Evolutionary conservation across 2,797 vertebrate species (phyloP).

Genomic region (Lateolabrax maculatus): DNA sequence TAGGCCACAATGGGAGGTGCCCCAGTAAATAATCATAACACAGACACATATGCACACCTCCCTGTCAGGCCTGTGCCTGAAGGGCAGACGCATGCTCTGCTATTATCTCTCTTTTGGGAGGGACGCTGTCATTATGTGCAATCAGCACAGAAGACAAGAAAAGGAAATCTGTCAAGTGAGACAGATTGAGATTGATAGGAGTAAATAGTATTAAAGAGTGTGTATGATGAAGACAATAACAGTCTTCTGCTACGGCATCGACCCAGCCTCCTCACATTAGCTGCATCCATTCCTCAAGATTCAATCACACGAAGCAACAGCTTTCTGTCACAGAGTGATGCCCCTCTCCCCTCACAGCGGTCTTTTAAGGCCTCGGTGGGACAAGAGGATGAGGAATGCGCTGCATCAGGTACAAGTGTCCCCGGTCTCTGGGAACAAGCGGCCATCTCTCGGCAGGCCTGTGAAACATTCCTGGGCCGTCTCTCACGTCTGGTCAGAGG

Average conservation of each 20-base stretch:
- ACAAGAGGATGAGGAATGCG: conserved; percentile 73
- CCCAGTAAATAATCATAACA: conserved; percentile 64
- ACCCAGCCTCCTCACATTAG: conserved; percentile 2
- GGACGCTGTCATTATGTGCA: conserved; percentile 76
- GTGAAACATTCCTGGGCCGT: conserved; percentile 86
- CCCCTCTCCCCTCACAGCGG: neutral
- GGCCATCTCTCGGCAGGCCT: conserved; percentile 88
- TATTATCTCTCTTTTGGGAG: conserved; percentile 77
- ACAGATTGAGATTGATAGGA: conserved; percentile 60
- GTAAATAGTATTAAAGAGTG: conserved; percentile 32
- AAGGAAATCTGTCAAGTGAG: conserved; percentile 66
- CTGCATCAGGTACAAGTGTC: conserved; percentile 79
- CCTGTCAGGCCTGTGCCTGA: conserved; percentile 73
- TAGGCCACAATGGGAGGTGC: conserved; percentile 67
- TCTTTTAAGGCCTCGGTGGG: conserved; percentile 25
- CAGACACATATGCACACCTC: conserved; percentile 62
- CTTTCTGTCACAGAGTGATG: neutral
- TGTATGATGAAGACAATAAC: neutral
- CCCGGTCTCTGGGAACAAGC: conserved; percentile 76
- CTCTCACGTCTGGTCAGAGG: conserved; percentile 83
- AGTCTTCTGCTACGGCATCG: neutral
- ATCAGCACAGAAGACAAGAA: conserved; percentile 66
- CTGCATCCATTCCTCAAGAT: too few relatives aligned
- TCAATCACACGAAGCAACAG: neutral
- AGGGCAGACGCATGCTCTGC: conserved; percentile 76